phyloP scores from a whole-genome alignment of 2,797 vertebrate species.

The Ceyx erithaca region DNA sequence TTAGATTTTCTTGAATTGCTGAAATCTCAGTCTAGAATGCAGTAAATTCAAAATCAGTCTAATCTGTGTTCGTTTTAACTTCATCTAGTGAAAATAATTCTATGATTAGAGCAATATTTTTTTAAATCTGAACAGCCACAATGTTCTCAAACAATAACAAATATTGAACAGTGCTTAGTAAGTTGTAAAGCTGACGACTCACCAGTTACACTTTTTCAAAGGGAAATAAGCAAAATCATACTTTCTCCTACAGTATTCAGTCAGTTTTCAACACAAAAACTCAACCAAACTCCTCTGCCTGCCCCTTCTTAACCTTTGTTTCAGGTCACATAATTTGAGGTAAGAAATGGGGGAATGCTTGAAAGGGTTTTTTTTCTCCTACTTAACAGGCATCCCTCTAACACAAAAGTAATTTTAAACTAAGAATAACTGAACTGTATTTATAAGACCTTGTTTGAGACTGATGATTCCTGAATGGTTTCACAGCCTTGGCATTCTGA shows the following conservation, averaged over 20 bases:
- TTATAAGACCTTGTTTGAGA: neutral
- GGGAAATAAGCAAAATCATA: neutral
- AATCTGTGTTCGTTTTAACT: neutral
- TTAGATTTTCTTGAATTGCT: neutral
- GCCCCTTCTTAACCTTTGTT: rapidly evolving
- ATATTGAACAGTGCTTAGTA: neutral
- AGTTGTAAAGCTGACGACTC: neutral
- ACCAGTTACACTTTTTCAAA: neutral
- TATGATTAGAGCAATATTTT: neutral
- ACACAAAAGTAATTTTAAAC: neutral
- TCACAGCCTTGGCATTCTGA: neutral
- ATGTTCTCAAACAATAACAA: neutral
- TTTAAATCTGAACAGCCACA: neutral
- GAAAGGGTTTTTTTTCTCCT: neutral
- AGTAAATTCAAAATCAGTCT: neutral
- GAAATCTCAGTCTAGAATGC: neutral
- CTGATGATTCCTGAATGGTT: neutral
- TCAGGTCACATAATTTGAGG: neutral
- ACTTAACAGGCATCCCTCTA: neutral
- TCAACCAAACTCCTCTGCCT: neutral
- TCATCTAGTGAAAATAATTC: neutral
- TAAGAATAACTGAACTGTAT: neutral
- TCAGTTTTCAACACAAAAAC: neutral
- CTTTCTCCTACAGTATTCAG: neutral
- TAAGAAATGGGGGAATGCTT: neutral